phyloP scores from a whole-genome alignment of 2,113 vertebrate genomes.

The Hemiprocne comata region DNA sequence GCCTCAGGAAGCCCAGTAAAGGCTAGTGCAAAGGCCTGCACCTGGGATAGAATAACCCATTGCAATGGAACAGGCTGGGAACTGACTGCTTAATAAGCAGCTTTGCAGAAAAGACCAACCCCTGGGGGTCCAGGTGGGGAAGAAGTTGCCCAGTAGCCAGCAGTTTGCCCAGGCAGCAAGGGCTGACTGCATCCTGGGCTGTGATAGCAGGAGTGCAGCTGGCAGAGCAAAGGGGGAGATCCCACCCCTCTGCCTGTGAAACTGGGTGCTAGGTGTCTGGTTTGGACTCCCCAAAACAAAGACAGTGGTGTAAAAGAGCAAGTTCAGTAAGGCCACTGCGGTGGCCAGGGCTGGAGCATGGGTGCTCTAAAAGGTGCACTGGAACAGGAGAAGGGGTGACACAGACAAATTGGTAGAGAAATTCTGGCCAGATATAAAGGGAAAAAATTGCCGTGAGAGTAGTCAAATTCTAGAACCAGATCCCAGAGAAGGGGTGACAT shows the following conservation, averaged over 20 bases:
- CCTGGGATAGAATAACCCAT: neutral
- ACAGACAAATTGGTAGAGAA: neutral
- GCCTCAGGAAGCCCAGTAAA: neutral
- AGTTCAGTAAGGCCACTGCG: neutral
- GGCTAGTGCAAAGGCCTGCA: neutral
- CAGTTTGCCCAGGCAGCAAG: neutral
- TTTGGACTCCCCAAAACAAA: neutral
- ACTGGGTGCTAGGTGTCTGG: accelerated
- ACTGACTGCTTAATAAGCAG: neutral
- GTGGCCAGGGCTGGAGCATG: neutral
- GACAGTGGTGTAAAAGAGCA: neutral
- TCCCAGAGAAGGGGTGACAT: neutral
- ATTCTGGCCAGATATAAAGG: neutral
- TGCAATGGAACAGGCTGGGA: neutral
- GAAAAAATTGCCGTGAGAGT: neutral
- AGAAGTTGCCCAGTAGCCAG: neutral
- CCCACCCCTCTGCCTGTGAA: neutral
- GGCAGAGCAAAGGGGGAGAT: neutral
- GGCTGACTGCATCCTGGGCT: neutral
- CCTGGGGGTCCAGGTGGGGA: neutral
- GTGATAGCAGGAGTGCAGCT: neutral
- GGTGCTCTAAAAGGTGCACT: neutral
- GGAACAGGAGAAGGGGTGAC: neutral
- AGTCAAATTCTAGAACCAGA: neutral
- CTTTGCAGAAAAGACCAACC: neutral